Evolutionary conservation across 2,888 invertebrate species (phyloP).

Genomic region (Microplitis deprimator): DNA sequence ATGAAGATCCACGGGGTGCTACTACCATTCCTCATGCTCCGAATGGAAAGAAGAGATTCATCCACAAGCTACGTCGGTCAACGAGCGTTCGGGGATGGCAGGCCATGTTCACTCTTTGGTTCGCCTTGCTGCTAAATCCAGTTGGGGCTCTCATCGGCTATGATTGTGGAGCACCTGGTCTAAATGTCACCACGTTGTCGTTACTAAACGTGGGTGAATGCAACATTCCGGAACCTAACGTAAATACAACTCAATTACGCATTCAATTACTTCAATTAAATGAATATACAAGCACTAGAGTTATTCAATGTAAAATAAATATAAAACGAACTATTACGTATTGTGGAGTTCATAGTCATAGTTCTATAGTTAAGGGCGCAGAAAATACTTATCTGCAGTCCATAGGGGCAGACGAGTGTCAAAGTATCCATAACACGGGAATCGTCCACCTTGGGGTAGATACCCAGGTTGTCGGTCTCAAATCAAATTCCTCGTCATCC

Average conservation of each 20-base stretch:
- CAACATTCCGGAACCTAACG: too few relatives aligned
- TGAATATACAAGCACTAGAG: neutral
- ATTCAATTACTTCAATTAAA: slow-evolving; percentile 8
- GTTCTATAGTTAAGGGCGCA: neutral
- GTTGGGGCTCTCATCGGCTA: neutral
- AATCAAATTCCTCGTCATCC: too few relatives aligned
- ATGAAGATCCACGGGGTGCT: too few relatives aligned
- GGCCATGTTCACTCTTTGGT: neutral
- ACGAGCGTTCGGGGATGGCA: neutral
- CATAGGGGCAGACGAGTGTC: neutral
- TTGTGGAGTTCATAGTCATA: neutral
- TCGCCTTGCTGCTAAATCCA: neutral
- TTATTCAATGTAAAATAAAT: slow-evolving; percentile 4
- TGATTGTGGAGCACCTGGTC: neutral
- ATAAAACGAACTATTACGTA: neutral
- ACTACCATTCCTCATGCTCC: too few relatives aligned
- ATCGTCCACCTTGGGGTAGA: too few relatives aligned
- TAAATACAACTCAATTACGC: too few relatives aligned
- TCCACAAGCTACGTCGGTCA: neutral
- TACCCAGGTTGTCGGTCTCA: too few relatives aligned
- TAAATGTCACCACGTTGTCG: slow-evolving; percentile 24
- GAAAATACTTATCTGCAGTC: neutral
- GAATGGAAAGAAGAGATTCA: too few relatives aligned
- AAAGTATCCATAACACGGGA: neutral
- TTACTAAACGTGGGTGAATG: too few relatives aligned